These are phyloP conservation scores for Gymnocypris eckloni DNA, from an alignment of 2,797 vertebrate species.

Conservation along the genomic window DNA sequence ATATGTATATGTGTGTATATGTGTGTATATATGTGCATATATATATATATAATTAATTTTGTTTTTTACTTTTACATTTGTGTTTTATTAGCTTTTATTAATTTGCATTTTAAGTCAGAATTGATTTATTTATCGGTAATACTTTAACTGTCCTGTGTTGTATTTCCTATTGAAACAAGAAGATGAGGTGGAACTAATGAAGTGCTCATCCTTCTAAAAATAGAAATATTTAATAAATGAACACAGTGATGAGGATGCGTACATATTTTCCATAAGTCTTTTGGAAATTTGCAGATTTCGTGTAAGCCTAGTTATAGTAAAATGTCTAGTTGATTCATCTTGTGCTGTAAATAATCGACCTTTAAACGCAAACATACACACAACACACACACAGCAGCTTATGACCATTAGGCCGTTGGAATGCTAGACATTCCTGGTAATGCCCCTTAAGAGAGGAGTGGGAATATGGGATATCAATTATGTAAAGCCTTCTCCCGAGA, in stretches of 20 bases:
- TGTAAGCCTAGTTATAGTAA: not conserved
- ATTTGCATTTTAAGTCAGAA: not conserved
- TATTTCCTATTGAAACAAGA: not conserved
- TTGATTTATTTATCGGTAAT: not conserved
- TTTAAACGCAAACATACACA: conserved; percentile 15
- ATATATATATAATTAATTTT: no score
- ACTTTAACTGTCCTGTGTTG: not conserved
- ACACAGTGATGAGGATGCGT: not conserved
- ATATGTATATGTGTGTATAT: no score
- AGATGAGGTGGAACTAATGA: not conserved
- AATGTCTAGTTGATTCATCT: conserved; percentile 18
- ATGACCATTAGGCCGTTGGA: conserved; percentile 53
- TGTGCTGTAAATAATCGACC: conserved; percentile 21
- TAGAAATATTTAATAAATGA: not conserved
- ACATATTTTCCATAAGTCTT: not conserved
- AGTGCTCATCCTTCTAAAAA: not conserved
- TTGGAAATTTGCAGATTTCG: not conserved
- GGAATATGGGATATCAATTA: conserved; percentile 75
- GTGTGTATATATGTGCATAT: no score
- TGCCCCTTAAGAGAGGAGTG: conserved; percentile 72
- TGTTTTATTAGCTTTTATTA: not conserved
- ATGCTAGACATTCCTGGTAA: conserved; percentile 64
- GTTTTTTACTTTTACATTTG: not conserved
- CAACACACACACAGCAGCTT: conserved; percentile 23
- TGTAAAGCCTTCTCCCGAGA: conserved; percentile 70